Evolutionary conservation across 2,797 vertebrate species (phyloP).

Genomic region (Linurgus olivaceus): DNA sequence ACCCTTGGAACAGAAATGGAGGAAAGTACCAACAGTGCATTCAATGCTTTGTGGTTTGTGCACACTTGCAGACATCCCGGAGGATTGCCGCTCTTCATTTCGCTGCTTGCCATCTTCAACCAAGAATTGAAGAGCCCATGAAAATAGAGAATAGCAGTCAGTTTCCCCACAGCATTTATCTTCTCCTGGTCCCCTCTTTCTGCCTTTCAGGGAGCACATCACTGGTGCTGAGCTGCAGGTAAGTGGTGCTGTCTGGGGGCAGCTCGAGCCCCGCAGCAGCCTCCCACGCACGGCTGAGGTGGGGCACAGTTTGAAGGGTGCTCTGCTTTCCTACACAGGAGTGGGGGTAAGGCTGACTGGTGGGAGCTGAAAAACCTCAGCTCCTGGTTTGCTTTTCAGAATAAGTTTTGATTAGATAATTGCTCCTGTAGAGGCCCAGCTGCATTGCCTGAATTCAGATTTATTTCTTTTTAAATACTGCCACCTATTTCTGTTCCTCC

Average conservation of each 20-base stretch:
- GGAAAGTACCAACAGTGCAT: not conserved
- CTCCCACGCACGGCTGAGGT: not conserved
- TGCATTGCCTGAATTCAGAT: not conserved
- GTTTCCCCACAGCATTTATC: not conserved
- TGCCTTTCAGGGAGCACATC: not conserved
- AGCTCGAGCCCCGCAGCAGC: accelerated
- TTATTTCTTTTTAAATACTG: not conserved
- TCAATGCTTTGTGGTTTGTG: not conserved
- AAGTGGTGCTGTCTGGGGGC: not conserved
- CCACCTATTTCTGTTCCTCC: not conserved
- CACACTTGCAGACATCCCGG: not conserved
- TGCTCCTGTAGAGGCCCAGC: not conserved
- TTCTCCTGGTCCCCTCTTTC: accelerated
- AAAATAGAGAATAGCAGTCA: not conserved
- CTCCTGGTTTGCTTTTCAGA: not conserved
- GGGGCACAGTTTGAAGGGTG: not conserved
- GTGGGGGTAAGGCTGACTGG: not conserved
- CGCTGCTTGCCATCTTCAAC: not conserved
- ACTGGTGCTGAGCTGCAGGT: not conserved
- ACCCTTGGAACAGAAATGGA: not conserved
- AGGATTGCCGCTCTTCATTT: not conserved
- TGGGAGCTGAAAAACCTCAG: not conserved
- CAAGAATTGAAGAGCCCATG: not conserved
- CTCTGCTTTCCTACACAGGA: not conserved
- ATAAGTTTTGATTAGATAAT: slow-evolving; percentile 15